Percentiles rank a stretch among this genome's conserved stretches.
Evolutionary conservation across 2,113 vertebrate species (phyloP).

Genomic region (Machaerirhynchus nigripectus): DNA sequence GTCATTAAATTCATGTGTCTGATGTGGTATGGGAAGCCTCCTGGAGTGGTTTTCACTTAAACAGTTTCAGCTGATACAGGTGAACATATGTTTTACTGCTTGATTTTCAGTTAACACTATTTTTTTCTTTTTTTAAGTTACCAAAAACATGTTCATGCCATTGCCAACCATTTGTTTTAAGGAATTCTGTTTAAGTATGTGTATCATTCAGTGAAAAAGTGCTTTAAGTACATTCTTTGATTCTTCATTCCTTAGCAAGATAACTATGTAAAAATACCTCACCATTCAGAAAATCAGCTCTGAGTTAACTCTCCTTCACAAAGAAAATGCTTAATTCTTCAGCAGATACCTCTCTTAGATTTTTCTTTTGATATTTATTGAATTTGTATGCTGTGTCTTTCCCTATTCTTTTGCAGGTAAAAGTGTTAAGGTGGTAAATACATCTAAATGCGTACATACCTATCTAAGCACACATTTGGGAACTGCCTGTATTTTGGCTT

Average conservation of each 20-base stretch:
- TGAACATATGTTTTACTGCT: constrained; percentile 14
- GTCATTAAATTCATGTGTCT: constrained; percentile 43
- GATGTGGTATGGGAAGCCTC: not conserved
- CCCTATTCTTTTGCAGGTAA: not conserved
- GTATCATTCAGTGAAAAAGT: not conserved
- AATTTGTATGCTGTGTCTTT: not conserved
- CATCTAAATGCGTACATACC: not conserved
- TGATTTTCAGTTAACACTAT: not conserved
- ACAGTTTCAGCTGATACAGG: not conserved
- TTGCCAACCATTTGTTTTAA: not conserved
- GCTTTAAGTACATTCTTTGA: not conserved
- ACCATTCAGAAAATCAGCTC: constrained; percentile 39
- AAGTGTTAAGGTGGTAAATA: not conserved
- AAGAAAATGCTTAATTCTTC: constrained; percentile 41
- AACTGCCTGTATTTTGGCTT: not conserved
- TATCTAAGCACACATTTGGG: not conserved
- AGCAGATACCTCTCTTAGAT: not conserved
- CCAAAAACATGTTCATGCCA: not conserved
- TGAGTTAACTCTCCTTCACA: constrained; percentile 12
- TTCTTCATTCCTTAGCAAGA: constrained; percentile 10
- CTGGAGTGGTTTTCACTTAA: not conserved
- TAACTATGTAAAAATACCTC: constrained; percentile 26
- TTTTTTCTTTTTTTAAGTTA: constrained; percentile 1
- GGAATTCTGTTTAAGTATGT: not conserved
- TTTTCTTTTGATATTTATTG: not conserved